Evolutionary conservation across 2,113 vertebrate genomes (phyloP).

Genomic region (Pachypanchax playfairii): DNA sequence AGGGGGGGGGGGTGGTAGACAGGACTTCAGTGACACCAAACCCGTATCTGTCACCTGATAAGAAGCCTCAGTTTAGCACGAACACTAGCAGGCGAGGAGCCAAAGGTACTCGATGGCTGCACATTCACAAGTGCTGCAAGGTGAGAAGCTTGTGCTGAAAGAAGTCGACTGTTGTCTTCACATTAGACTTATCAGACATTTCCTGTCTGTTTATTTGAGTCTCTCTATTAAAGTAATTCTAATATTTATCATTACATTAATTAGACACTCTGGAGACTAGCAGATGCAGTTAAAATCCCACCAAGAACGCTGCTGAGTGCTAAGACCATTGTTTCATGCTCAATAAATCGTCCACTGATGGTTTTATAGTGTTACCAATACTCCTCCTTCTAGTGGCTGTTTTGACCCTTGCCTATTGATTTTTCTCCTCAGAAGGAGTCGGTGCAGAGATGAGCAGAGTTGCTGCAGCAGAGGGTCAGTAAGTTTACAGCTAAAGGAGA

Average conservation of each 20-base stretch:
- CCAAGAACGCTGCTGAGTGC: neutral
- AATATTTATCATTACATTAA: too few species aligned
- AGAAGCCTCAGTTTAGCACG: conserved; percentile 46
- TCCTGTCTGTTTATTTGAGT: conserved; percentile 23
- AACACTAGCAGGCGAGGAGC: conserved; percentile 50
- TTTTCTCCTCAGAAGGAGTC: conserved; percentile 65
- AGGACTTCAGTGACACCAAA: conserved; percentile 56
- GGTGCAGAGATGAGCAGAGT: conserved; percentile 54
- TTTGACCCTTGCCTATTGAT: conserved; percentile 67
- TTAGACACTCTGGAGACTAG: neutral
- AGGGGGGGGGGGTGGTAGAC: conserved; percentile 35
- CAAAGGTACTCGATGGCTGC: conserved; percentile 54
- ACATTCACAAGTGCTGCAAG: conserved; percentile 51
- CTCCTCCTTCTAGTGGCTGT: conserved; percentile 57
- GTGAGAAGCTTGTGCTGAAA: conserved; percentile 55
- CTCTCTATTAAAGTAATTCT: too few species aligned
- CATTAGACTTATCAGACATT: conserved; percentile 39
- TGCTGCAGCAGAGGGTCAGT: conserved; percentile 68
- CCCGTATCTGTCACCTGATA: conserved; percentile 73
- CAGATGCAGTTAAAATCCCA: conserved; percentile 1
- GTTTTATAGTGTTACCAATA: conserved; percentile 57
- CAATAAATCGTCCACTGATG: conserved; percentile 47
- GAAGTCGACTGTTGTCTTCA: conserved; percentile 48
- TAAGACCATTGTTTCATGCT: neutral
- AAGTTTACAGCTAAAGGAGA: conserved; percentile 61